These are phyloP conservation scores for Bufo gargarizans DNA, from an alignment of 2,113 vertebrate species.

Conservation along the genomic window DNA sequence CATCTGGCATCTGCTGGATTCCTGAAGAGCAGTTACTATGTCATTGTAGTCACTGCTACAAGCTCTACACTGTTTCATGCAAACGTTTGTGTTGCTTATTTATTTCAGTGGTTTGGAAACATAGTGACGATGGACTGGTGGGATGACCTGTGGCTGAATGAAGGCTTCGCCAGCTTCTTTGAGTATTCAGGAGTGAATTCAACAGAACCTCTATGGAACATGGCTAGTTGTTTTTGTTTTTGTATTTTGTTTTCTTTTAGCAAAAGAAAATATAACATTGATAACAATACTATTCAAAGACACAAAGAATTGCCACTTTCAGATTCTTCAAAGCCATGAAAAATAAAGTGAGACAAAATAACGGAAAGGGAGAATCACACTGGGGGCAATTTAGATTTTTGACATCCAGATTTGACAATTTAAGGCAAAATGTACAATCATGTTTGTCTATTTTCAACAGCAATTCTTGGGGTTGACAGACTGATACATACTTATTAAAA, in stretches of 20 bases:
- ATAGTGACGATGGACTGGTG: slow-evolving; percentile 98
- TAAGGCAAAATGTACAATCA: too few species aligned
- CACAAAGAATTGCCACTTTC: neutral
- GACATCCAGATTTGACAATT: too few species aligned
- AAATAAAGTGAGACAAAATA: neutral
- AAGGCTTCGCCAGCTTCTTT: slow-evolving; percentile 96
- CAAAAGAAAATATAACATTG: neutral
- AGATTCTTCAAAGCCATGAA: neutral
- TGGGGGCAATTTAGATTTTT: too few species aligned
- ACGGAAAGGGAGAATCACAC: neutral
- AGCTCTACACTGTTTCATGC: neutral
- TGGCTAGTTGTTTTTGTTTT: slow-evolving; percentile 76
- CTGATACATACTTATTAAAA: too few species aligned
- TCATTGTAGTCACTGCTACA: too few species aligned
- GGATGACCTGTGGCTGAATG: slow-evolving; percentile 97
- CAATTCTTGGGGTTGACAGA: too few species aligned
- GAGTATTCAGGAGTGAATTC: slow-evolving; percentile 85
- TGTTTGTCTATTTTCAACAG: too few species aligned
- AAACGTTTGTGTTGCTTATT: neutral
- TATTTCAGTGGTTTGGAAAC: slow-evolving; percentile 95
- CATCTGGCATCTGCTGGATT: too few species aligned
- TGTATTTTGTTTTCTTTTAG: neutral
- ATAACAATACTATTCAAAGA: neutral
- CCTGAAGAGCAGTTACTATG: too few species aligned
- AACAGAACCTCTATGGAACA: slow-evolving; percentile 80